phyloP scores from a whole-genome alignment of 2,888 invertebrate species.

The Heliconius aoede region DNA sequence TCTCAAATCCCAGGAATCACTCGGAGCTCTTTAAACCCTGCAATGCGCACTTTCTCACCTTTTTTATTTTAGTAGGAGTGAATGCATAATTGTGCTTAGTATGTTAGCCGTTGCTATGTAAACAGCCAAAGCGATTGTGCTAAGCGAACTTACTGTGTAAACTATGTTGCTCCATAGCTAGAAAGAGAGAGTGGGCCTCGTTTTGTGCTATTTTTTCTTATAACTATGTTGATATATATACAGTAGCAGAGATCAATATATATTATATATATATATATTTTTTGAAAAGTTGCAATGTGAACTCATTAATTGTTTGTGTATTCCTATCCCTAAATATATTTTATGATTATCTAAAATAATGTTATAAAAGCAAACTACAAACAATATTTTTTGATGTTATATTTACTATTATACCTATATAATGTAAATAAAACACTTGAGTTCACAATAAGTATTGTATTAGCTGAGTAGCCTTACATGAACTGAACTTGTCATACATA shows the following conservation, averaged over 20 bases:
- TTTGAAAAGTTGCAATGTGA: constrained; percentile 1
- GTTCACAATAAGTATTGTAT: no score
- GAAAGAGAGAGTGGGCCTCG: neutral
- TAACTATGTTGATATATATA: neutral
- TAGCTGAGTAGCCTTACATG: no score
- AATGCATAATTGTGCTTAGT: neutral
- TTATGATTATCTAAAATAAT: neutral
- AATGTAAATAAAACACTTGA: no score
- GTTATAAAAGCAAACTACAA: neutral
- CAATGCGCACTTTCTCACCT: no score
- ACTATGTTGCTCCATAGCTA: neutral
- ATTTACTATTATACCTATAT: no score
- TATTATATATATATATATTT: neutral
- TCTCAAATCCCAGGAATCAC: no score
- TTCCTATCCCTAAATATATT: neutral
- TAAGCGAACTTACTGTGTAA: constrained; percentile 13
- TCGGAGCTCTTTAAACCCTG: neutral
- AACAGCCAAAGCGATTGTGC: constrained; percentile 21
- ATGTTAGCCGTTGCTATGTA: neutral
- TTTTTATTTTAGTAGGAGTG: neutral
- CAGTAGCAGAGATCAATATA: no score
- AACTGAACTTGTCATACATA: no score
- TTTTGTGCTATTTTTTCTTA: neutral
- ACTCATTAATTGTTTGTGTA: neutral
- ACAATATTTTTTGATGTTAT: neutral